These are phyloP conservation scores for Copidosoma aretas DNA, from an alignment of 2,888 invertebrate species.

Conservation along the genomic window DNA sequence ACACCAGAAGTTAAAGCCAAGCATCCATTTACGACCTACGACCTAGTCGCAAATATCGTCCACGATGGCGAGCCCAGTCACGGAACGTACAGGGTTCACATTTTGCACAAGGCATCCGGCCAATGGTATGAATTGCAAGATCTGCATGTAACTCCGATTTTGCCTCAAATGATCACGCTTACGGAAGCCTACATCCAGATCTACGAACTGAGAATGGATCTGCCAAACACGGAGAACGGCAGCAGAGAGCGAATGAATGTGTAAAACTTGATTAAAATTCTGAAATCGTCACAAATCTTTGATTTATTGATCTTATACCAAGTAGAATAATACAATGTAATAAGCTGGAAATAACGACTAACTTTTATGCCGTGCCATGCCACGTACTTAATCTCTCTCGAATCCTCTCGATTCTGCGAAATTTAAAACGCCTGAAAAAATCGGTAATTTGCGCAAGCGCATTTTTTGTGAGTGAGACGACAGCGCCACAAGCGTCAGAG, in stretches of 20 bases:
- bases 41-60: constrained; percentile 97
- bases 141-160: constrained; percentile 95
- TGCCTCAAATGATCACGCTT: constrained; percentile 99
- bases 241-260: background rate
- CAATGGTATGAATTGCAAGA: constrained; percentile 86
- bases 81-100: constrained; percentile 93
- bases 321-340: too few species aligned
- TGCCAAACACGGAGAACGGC: constrained; percentile 19
- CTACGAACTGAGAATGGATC: constrained; percentile 50
- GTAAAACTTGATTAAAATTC: constrained; percentile 6
- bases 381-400: too few species aligned
- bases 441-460: background rate
- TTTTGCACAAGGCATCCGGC: constrained; percentile 85
- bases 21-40: constrained; percentile 86
- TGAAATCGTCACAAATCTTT: background rate
- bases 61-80: constrained; percentile 97
- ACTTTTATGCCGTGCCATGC: too few species aligned
- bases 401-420: too few species aligned
- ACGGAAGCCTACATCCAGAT: constrained; percentile 92
- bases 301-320: too few species aligned
- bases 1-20: constrained; percentile 81
- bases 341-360: too few species aligned
- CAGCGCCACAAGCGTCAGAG: constrained; percentile 3
- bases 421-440: background rate
- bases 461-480: background rate